Evolutionary conservation across 2,113 vertebrate species (phyloP).

Genomic region (Burhinus bistriatus): DNA sequence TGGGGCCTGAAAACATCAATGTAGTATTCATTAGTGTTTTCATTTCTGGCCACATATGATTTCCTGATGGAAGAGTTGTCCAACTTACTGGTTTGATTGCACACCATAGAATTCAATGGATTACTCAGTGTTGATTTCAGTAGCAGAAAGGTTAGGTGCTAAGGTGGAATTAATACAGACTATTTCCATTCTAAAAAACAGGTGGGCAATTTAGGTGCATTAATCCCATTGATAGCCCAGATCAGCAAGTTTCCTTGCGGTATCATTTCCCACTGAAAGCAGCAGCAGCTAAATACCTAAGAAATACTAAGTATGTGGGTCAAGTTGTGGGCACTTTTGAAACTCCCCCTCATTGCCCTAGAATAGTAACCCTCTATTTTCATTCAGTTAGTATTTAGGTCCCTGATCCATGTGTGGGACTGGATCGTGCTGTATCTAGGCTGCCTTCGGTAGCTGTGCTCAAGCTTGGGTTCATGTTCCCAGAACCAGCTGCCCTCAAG

Average conservation of each 20-base stretch:
- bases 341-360: not conserved
- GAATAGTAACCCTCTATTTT: not conserved
- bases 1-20: not conserved
- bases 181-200: not conserved
- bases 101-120: not conserved
- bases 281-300: not conserved
- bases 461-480: not conserved
- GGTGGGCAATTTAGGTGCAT: not conserved
- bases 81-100: not conserved
- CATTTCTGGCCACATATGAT: not conserved
- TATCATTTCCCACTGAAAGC: not conserved
- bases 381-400: not conserved
- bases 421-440: constrained; percentile 4
- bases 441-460: not conserved
- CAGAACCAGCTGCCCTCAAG: not conserved
- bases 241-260: not conserved
- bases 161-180: not conserved
- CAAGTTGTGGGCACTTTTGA: not conserved
- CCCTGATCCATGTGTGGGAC: not conserved
- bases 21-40: not conserved
- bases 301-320: not conserved
- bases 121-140: not conserved
- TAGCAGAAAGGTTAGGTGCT: not conserved
- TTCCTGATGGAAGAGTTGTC: not conserved
- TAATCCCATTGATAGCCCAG: not conserved